Evolutionary conservation across 1,140 invertebrate genomes (phyloP).

Genomic region (Hylaeus volcanicus): DNA sequence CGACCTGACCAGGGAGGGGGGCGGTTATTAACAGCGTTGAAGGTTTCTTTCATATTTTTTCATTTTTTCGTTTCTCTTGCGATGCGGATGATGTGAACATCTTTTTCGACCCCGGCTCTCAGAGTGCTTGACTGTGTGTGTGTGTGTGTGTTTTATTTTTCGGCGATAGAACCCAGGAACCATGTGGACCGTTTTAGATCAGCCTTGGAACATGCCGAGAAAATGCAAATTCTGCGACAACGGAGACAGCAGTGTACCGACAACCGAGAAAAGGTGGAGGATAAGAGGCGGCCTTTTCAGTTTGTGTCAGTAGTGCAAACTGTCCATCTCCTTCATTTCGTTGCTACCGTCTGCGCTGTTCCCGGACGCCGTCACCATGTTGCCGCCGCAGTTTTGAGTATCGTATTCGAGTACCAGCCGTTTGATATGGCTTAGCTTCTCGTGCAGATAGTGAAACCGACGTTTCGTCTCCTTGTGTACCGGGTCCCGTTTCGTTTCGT

Average conservation of each 20-base stretch:
- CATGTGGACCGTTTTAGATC: constrained; percentile 57
- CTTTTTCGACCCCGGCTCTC: constrained; percentile 10
- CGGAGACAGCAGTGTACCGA: constrained; percentile 64
- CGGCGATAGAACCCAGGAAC: constrained; percentile 68
- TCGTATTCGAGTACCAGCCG: constrained; percentile 91
- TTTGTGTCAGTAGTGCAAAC: constrained; percentile 77
- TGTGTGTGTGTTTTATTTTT: constrained; percentile 3
- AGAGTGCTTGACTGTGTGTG: constrained; percentile 20
- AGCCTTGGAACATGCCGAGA: constrained; percentile 70
- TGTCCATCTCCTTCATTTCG: constrained; percentile 47
- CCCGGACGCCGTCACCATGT: not conserved
- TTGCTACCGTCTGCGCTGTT: constrained; percentile 22
- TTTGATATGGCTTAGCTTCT: constrained; percentile 95
- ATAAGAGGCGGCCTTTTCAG: constrained; percentile 74
- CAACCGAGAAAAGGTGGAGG: constrained; percentile 67
- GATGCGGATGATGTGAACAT: constrained; percentile 3
- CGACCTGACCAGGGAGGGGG: constrained; percentile 2
- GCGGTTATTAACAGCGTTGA: not conserved
- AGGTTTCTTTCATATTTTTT: not conserved
- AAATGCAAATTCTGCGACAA: constrained; percentile 71
- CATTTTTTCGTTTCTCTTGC: not conserved
- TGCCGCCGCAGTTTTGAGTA: constrained; percentile 46
- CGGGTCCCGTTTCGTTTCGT: constrained; percentile 87
- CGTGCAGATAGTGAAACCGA: constrained; percentile 92
- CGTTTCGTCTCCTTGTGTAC: constrained; percentile 86